Evolutionary conservation across 1,140 invertebrate genomes (phyloP).

Genomic region (Lasaia peninsularis): DNA sequence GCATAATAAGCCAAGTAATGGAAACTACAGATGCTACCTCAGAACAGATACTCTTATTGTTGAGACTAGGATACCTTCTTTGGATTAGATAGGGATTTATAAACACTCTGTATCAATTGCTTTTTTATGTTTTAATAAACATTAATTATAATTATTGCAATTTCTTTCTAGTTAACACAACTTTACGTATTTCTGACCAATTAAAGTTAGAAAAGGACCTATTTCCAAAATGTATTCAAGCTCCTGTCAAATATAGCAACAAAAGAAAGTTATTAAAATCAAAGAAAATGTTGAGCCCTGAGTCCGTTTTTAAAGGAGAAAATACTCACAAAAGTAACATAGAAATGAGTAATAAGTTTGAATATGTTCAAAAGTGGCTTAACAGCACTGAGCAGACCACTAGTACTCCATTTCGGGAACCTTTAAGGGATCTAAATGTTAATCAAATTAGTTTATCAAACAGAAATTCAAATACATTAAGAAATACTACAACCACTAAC

Average conservation of each 20-base stretch:
- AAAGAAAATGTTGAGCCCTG: constrained; percentile 42
- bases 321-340: constrained; percentile 22
- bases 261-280: constrained; percentile 45
- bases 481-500: constrained; percentile 10
- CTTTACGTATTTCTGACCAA: constrained; percentile 50
- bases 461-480: neutral
- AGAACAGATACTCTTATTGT: no score
- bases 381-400: constrained; percentile 34
- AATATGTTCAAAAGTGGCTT: constrained; percentile 55
- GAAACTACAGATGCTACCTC: no score
- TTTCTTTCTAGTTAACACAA: constrained; percentile 49
- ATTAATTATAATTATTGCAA: constrained; percentile 14
- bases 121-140: no score
- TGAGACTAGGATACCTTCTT: no score
- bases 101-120: no score
- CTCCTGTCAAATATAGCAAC: constrained; percentile 54
- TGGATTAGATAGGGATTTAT: no score
- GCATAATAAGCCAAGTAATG: no score
- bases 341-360: constrained; percentile 48
- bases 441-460: constrained; percentile 25
- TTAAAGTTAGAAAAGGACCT: constrained; percentile 57
- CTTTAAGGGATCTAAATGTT: constrained; percentile 53
- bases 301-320: constrained; percentile 38
- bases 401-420: constrained; percentile 34
- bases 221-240: constrained; percentile 67